Conservation (phyloP, 2,113 vertebrate genomes). For the Melospiza melodia region DNA sequence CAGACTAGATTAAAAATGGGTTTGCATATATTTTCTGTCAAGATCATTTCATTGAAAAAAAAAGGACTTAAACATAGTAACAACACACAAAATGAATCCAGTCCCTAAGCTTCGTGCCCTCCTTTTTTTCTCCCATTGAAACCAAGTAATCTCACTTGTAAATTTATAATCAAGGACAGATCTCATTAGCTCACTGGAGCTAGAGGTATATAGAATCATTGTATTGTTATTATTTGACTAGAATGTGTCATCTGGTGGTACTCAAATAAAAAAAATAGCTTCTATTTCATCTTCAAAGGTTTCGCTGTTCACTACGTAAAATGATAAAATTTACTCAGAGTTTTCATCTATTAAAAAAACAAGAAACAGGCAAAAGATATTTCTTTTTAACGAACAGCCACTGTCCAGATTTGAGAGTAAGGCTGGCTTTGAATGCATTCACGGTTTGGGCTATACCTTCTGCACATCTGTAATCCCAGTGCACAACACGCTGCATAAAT, state of each 20-base stretch:
- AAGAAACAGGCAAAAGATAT: neutral
- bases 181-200: neutral
- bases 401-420: neutral
- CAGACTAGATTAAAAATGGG: conserved; percentile 34
- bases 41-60: neutral
- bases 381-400: rapidly evolving
- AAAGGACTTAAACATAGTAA: neutral
- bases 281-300: neutral
- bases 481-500: neutral
- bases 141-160: neutral
- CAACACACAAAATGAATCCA: neutral
- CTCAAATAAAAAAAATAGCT: neutral
- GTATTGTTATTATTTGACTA: neutral
- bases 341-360: neutral
- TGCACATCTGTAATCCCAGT: neutral
- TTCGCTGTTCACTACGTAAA: rapidly evolving
- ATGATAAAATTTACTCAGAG: neutral
- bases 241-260: neutral
- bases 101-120: neutral
- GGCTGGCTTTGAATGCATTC: neutral
- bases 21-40: conserved; percentile 34
- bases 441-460: neutral
- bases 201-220: neutral
- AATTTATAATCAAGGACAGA: neutral
- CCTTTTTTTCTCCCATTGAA: neutral